A percentile compares a stretch with the other conserved stretches of the same genome.
These are phyloP conservation scores for Cyanoliseus patagonus DNA, from an alignment of 2,113 vertebrate species.

Conservation along the genomic window DNA sequence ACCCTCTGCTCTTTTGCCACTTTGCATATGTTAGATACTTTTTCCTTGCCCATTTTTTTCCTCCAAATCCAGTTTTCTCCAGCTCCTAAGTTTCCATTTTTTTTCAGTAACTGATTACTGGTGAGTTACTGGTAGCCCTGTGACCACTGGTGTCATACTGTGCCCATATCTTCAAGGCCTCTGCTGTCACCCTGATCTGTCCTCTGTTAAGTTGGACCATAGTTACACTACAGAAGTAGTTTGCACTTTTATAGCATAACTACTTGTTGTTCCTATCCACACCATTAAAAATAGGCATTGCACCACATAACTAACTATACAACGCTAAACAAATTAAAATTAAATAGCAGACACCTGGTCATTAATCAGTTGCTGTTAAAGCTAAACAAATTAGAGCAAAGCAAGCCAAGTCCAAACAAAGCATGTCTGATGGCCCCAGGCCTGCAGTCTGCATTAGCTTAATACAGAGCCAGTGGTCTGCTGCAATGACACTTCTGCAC, in stretches of 20 bases:
- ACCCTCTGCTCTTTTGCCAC: not conserved
- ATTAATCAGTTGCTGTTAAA: not conserved
- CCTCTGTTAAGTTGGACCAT: not conserved
- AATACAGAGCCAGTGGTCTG: not conserved
- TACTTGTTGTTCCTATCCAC: not conserved
- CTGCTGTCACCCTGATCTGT: not conserved
- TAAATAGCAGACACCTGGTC: not conserved
- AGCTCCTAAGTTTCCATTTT: not conserved
- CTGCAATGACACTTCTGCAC: not conserved
- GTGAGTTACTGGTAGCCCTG: not conserved
- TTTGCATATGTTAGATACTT: not conserved
- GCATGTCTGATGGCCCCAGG: not conserved
- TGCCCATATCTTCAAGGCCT: not conserved
- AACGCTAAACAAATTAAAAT: not conserved
- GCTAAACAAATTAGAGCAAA: not conserved
- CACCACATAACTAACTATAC: not conserved
- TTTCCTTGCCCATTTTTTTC: not conserved
- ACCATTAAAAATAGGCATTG: not conserved
- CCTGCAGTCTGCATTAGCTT: not conserved
- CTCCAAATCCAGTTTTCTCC: not conserved
- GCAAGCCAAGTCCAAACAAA: not conserved
- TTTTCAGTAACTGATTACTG: not conserved
- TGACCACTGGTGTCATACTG: not conserved
- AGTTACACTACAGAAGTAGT: not conserved
- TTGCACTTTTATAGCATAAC: not conserved